Percentiles rank a stretch among this genome's conserved stretches.
Conservation (phyloP, 64 coral and sea anemone species). For the Stylophora pistillata region DNA sequence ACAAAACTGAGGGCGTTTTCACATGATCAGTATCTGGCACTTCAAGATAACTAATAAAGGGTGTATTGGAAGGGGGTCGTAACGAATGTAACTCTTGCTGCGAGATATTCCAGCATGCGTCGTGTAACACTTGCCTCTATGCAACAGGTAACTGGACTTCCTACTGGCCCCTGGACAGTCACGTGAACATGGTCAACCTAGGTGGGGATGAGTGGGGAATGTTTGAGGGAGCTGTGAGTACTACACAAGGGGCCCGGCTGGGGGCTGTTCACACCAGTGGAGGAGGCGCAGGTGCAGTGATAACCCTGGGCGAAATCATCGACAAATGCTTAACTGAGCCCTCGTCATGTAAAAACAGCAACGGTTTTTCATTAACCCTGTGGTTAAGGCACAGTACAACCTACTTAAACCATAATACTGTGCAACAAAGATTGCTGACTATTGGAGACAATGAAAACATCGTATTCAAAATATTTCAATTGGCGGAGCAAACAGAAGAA, state of each 20-base stretch:
- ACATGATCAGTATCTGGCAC: too few species aligned
- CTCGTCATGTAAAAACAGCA: background rate
- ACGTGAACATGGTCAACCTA: conserved; percentile 14
- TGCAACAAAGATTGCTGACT: background rate
- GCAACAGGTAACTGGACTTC: background rate
- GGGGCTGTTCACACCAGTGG: background rate
- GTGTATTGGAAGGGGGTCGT: too few species aligned
- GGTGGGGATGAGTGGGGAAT: conserved; percentile 6
- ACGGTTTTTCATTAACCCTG: conserved; percentile 3
- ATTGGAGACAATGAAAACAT: background rate
- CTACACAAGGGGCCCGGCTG: background rate
- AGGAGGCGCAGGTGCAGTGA: background rate
- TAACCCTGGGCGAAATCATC: background rate
- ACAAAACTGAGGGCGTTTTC: too few species aligned
- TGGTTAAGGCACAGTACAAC: background rate
- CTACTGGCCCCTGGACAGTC: conserved; percentile 17
- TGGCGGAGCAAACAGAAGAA: background rate
- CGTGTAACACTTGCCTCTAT: background rate
- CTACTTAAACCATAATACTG: background rate
- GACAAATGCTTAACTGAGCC: conserved; percentile 15
- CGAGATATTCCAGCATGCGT: too few species aligned
- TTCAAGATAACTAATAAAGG: too few species aligned
- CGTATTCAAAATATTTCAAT: background rate
- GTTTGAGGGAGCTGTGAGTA: background rate
- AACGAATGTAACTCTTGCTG: background rate